Percentiles rank a stretch among this genome's conserved stretches.
Evolutionary conservation across 1,140 invertebrate genomes (phyloP).

Genomic region (Zeugodacus cucurbitae): DNA sequence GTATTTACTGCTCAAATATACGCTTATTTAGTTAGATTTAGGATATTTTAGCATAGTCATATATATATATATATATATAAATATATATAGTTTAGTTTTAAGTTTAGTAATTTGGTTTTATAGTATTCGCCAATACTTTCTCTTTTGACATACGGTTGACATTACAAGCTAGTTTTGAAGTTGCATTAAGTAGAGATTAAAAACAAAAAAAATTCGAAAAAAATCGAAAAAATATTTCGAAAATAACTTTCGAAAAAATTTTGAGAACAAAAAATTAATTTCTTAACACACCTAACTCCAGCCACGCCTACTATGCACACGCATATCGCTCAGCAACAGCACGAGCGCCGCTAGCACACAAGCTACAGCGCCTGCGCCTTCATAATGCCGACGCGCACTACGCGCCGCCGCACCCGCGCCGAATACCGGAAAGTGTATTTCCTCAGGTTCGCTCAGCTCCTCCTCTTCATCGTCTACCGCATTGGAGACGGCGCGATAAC

Average conservation of each 20-base stretch:
- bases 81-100: constrained; percentile 20
- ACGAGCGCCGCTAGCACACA: neutral
- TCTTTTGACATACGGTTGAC: neutral
- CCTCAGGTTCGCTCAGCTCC: constrained; percentile 63
- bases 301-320: neutral
- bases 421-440: constrained; percentile 65
- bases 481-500: constrained; percentile 61
- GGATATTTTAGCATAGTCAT: constrained; percentile 13
- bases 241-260: neutral
- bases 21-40: constrained; percentile 17
- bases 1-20: neutral
- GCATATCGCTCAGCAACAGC: neutral
- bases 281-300: neutral
- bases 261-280: neutral
- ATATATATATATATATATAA: neutral
- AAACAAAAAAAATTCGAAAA: neutral
- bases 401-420: constrained; percentile 41
- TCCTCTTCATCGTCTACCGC: constrained; percentile 63
- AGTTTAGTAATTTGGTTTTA: constrained; percentile 30
- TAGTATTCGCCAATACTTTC: neutral
- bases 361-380: neutral
- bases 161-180: neutral
- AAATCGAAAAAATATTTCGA: neutral
- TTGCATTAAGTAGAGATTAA: neutral
- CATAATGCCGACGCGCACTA: neutral